Conservation (phyloP, 1,140 invertebrate species). For the Bombus pyrosoma region DNA sequence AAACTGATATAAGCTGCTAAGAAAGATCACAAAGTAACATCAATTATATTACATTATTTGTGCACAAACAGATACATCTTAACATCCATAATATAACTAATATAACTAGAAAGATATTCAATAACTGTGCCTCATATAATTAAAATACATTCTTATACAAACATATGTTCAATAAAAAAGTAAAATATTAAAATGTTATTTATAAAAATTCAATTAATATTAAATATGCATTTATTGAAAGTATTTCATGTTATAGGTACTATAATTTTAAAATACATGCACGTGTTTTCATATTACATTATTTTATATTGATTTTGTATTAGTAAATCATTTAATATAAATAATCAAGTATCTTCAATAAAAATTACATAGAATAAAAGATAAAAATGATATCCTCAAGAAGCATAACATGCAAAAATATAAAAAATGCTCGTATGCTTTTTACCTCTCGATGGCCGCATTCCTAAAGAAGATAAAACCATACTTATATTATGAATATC, state of each 20-base stretch:
- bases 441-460: constrained; percentile 85
- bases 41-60: neutral
- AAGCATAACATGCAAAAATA: constrained; percentile 77
- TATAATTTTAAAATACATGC: constrained; percentile 34
- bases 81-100: neutral
- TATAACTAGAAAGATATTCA: neutral
- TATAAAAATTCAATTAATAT: neutral
- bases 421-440: constrained; percentile 70
- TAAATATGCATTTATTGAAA: neutral
- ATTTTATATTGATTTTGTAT: neutral
- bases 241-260: neutral
- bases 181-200: neutral
- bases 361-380: constrained; percentile 50
- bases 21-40: neutral
- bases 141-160: neutral
- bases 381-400: constrained; percentile 68
- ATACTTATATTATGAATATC: constrained; percentile 72
- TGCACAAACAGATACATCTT: neutral
- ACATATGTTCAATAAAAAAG: neutral
- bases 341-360: constrained; percentile 1
- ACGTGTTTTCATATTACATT: constrained; percentile 7
- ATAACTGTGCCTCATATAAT: neutral
- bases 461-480: constrained; percentile 83
- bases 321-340: constrained; percentile 5
- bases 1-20: constrained; percentile 4